Conservation (phyloP, 2,113 vertebrate genomes). For the Ciconia stormi region DNA sequence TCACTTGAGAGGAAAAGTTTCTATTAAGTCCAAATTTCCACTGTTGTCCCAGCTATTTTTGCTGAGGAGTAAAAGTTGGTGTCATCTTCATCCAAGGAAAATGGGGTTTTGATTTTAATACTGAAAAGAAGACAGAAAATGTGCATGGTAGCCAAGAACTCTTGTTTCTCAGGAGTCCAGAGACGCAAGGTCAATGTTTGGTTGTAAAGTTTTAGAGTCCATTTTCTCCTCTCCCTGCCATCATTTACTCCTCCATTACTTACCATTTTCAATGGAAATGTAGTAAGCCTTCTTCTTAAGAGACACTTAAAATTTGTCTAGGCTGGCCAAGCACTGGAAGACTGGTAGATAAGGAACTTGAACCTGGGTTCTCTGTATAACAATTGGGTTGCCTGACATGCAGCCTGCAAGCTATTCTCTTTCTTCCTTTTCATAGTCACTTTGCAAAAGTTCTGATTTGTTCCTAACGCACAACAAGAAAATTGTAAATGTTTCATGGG, state of each 20-base stretch:
- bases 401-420: neutral
- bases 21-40: conserved; percentile 37
- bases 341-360: neutral
- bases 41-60: conserved; percentile 1
- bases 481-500: neutral
- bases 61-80: neutral
- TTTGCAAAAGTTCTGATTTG: neutral
- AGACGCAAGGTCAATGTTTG: neutral
- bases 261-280: neutral
- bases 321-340: neutral
- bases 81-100: conserved; percentile 11
- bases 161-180: neutral
- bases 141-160: neutral
- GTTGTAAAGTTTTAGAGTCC: neutral
- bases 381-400: neutral
- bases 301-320: neutral
- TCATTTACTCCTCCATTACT: neutral
- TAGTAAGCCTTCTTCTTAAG: neutral
- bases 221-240: neutral
- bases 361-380: neutral
- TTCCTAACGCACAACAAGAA: neutral
- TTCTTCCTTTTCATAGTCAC: neutral
- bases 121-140: neutral
- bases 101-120: neutral
- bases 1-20: conserved; percentile 29